A percentile compares a stretch with the other conserved stretches of the same genome.
These are phyloP conservation scores for Notiomystis cincta DNA, from an alignment of 2,113 vertebrate genomes.

Conservation along the genomic window DNA sequence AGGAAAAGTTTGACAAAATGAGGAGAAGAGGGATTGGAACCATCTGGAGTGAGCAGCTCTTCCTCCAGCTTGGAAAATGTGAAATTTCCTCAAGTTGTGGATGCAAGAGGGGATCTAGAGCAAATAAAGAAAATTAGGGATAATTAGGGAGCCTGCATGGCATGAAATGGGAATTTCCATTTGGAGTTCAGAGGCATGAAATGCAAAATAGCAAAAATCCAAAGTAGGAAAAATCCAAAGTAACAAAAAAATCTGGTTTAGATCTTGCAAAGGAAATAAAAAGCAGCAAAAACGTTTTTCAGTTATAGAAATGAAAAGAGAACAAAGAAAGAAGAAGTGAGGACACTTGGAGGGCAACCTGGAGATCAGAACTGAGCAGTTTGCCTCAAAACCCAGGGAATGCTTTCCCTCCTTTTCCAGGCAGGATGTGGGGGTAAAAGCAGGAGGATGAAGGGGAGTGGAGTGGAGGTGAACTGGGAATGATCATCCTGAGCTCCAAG, in stretches of 20 bases:
- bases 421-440: not conserved
- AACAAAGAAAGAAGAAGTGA: conserved; percentile 43
- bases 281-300: not conserved
- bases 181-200: not conserved
- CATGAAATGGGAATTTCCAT: not conserved
- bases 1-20: not conserved
- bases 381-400: not conserved
- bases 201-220: not conserved
- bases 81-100: not conserved
- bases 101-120: not conserved
- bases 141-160: not conserved
- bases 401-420: not conserved
- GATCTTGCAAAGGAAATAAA: conserved; percentile 9
- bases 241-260: not conserved
- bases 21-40: not conserved
- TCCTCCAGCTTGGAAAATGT: not conserved
- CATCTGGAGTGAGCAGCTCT: not conserved
- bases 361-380: not conserved
- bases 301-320: not conserved
- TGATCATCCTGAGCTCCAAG: not conserved
- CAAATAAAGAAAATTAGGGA: not conserved
- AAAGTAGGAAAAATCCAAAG: not conserved
- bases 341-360: not conserved
- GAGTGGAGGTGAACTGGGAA: not conserved
- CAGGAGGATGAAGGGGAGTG: not conserved